phyloP scores from a whole-genome alignment of 2,113 vertebrate genomes.

The Pterocles gutturalis region DNA sequence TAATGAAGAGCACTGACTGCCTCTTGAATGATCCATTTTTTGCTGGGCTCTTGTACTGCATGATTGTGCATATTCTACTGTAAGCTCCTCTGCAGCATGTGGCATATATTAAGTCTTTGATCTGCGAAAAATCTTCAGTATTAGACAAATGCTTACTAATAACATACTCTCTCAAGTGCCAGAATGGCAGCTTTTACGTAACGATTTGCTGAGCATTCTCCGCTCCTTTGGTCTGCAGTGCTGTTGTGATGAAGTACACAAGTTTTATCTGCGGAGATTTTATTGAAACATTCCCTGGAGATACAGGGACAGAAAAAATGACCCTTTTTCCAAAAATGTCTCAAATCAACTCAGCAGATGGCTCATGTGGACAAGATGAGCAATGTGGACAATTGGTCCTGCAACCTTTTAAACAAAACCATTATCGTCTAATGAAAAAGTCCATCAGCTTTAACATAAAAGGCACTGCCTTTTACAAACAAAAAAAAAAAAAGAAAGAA shows the following conservation, averaged over 20 bases:
- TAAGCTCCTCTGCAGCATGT: neutral
- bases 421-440: neutral
- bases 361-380: neutral
- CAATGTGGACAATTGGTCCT: rapidly evolving
- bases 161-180: neutral
- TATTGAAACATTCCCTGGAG: neutral
- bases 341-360: neutral
- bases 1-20: neutral
- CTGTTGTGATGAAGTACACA: neutral
- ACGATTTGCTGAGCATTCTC: neutral
- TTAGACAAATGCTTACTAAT: conserved; percentile 12
- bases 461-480: neutral
- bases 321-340: neutral
- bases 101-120: conserved; percentile 14
- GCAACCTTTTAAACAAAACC: neutral
- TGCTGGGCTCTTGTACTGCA: neutral
- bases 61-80: neutral
- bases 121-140: neutral
- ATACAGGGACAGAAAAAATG: neutral
- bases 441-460: neutral
- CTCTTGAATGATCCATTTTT: neutral
- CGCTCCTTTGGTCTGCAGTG: neutral
- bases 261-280: neutral
- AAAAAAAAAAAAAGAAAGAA: neutral
- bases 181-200: neutral